Evolutionary conservation across 2,888 invertebrate genomes (phyloP).

Genomic region (Pterobdella sp.): DNA sequence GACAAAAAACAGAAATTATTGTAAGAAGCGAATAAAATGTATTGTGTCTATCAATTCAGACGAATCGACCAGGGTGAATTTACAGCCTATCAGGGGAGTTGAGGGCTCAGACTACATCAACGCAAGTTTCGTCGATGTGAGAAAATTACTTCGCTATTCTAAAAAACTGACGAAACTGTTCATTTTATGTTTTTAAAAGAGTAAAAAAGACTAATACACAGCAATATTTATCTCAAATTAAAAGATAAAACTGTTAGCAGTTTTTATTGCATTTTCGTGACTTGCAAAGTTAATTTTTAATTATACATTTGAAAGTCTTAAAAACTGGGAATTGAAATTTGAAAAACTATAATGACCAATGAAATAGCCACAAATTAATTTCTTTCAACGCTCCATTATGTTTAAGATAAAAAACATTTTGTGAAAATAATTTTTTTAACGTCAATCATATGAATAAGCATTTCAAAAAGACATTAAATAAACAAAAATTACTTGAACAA

Average conservation of each 20-base stretch:
- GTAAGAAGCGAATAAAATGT: background rate
- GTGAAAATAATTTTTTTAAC: background rate
- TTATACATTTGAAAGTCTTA: too few species aligned
- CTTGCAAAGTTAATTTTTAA: too few species aligned
- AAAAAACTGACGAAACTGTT: too few species aligned
- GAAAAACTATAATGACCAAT: too few species aligned
- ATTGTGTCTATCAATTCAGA: conserved; percentile 50
- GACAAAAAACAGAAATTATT: too few species aligned
- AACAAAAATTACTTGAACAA: background rate
- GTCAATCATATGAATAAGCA: background rate
- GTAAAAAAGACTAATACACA: too few species aligned
- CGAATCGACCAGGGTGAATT: conserved; percentile 84
- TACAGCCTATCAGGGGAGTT: conserved; percentile 77
- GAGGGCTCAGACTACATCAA: conserved; percentile 97
- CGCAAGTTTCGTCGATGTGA: conserved; percentile 88
- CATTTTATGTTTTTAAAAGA: too few species aligned
- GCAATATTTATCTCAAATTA: too few species aligned
- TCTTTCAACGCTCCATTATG: background rate
- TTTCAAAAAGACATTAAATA: background rate
- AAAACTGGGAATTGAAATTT: too few species aligned
- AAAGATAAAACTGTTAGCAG: too few species aligned
- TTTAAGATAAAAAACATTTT: background rate
- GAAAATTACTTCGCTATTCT: too few species aligned
- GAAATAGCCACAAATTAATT: background rate
- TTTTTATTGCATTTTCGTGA: too few species aligned